phyloP scores from a whole-genome alignment of 2,888 invertebrate genomes.

The Pyrrhia umbra region DNA sequence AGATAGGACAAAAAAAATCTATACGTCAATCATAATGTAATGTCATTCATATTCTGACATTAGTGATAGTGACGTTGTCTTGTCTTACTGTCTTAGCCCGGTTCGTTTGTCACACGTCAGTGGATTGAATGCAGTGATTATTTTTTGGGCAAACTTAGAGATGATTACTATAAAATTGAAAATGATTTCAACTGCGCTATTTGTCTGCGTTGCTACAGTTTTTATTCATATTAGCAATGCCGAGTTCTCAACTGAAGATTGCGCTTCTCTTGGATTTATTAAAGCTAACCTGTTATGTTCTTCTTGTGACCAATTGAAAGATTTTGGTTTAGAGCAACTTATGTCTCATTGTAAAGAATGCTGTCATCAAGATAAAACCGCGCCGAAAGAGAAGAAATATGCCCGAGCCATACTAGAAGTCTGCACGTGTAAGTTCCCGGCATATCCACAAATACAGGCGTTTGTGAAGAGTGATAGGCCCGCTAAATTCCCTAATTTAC shows the following conservation, averaged over 20 bases:
- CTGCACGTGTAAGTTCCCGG: slow-evolving; percentile 99
- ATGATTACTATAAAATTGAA: slow-evolving; percentile 19
- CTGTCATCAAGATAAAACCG: slow-evolving; percentile 93
- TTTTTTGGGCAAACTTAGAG: background rate
- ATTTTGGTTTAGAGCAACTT: slow-evolving; percentile 93
- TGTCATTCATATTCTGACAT: background rate
- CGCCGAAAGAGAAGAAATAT: slow-evolving; percentile 93
- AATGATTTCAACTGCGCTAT: slow-evolving; percentile 27
- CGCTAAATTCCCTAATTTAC: slow-evolving; percentile 96
- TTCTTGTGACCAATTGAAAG: slow-evolving; percentile 95
- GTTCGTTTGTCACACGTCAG: background rate
- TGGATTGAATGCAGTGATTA: background rate
- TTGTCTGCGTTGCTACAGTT: slow-evolving; percentile 48
- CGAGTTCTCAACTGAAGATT: slow-evolving; percentile 95
- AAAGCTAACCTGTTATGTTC: slow-evolving; percentile 96
- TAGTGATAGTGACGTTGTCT: background rate
- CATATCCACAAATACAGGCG: slow-evolving; percentile 99
- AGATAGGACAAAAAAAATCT: background rate
- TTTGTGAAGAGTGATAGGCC: slow-evolving; percentile 98
- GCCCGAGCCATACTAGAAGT: slow-evolving; percentile 98
- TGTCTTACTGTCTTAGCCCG: background rate
- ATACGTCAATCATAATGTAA: too few species aligned
- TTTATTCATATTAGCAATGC: slow-evolving; percentile 67
- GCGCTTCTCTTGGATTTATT: slow-evolving; percentile 95
- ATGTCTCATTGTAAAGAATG: slow-evolving; percentile 94